A percentile compares a stretch with the other conserved stretches of the same genome.
These are phyloP conservation scores for Panthera uncia DNA, from an alignment of 2,113 vertebrate species.

Conservation along the genomic window DNA sequence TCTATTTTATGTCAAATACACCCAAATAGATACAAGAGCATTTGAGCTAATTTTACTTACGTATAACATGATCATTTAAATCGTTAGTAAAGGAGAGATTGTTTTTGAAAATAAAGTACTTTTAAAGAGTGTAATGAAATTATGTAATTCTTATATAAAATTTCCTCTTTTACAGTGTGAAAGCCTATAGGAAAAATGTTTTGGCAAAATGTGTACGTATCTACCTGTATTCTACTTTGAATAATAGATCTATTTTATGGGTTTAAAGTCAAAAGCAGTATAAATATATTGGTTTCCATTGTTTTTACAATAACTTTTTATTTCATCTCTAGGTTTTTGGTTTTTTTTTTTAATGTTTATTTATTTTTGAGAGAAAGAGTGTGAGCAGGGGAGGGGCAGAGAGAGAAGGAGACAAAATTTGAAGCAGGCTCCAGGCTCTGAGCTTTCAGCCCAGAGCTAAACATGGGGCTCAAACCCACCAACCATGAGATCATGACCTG, in stretches of 20 bases:
- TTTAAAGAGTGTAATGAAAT: neutral
- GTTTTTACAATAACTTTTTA: neutral
- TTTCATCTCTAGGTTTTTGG: neutral
- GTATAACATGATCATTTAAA: neutral
- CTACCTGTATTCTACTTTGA: neutral
- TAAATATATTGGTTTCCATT: neutral
- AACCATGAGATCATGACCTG: too few relatives aligned
- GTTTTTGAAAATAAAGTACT: neutral
- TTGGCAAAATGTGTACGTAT: constrained; percentile 98
- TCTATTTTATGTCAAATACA: neutral
- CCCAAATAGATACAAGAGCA: constrained; percentile 20
- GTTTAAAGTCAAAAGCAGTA: neutral
- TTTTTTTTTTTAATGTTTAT: too few relatives aligned
- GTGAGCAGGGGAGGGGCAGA: too few relatives aligned
- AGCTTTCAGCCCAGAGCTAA: too few relatives aligned
- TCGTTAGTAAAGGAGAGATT: constrained; percentile 29
- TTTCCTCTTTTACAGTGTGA: constrained; percentile 90
- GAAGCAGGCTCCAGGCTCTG: too few relatives aligned
- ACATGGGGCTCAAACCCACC: too few relatives aligned
- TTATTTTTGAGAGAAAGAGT: too few relatives aligned
- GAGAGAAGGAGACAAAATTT: too few relatives aligned
- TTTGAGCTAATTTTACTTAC: neutral
- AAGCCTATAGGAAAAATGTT: constrained; percentile 96
- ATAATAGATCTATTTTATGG: neutral
- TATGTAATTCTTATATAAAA: neutral